Evolutionary conservation across 2,797 vertebrate genomes (phyloP).

Genomic region (Monodelphis domestica): DNA sequence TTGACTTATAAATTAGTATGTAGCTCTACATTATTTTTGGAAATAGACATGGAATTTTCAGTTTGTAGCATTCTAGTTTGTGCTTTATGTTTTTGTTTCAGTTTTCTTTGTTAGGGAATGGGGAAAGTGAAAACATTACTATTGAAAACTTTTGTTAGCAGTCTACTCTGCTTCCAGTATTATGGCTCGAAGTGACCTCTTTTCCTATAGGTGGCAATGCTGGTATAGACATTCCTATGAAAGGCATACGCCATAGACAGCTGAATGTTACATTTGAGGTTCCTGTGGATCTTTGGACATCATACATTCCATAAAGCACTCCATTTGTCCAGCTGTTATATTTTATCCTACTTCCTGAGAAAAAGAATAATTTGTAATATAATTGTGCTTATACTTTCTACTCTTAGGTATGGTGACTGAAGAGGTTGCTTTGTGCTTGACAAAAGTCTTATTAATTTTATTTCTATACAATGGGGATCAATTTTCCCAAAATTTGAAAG

Average conservation of each 20-base stretch:
- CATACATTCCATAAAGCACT: too few species aligned
- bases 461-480: not conserved
- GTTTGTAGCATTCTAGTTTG: not conserved
- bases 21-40: not conserved
- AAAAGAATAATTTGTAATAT: too few species aligned
- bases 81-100: conserved; percentile 23
- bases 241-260: not conserved
- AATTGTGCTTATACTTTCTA: not conserved
- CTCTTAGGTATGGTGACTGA: not conserved
- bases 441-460: not conserved
- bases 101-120: not conserved
- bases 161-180: not conserved
- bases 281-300: too few species aligned
- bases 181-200: not conserved
- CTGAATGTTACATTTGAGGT: not conserved
- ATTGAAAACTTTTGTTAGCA: not conserved
- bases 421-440: not conserved
- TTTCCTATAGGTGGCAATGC: not conserved
- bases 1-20: not conserved
- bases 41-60: not conserved
- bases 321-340: too few species aligned
- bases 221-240: not conserved
- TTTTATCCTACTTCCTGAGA: too few species aligned
- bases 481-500: not conserved
- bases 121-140: not conserved